A percentile compares a stretch with the other conserved stretches of the same genome.
These are phyloP conservation scores for Sorex araneus DNA, from an alignment of 2,113 vertebrate species.

Conservation along the genomic window DNA sequence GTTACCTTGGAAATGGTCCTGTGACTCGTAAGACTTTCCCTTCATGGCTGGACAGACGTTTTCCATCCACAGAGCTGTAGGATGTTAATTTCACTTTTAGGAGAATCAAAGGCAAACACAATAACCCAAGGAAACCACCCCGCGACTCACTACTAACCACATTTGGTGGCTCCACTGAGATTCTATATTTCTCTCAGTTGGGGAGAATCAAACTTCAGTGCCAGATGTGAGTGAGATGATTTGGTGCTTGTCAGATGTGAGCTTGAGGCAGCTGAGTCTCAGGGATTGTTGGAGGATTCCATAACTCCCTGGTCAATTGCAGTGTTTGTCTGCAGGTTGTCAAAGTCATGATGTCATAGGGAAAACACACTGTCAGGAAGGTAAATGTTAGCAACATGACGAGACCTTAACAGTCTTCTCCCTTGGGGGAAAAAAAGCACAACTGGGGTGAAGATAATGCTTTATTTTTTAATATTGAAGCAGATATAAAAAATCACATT, in stretches of 20 bases:
- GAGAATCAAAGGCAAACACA: not conserved
- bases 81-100: conserved; percentile 58
- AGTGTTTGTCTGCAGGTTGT: conserved; percentile 42
- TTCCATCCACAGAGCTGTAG: conserved; percentile 11
- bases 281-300: conserved; percentile 33
- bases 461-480: conserved; percentile 43
- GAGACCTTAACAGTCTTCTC: not conserved
- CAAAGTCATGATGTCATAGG: conserved; percentile 40
- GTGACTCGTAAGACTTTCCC: not conserved
- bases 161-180: conserved; percentile 13
- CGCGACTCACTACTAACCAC: conserved; percentile 14
- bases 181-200: conserved; percentile 45
- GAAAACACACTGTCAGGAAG: conserved; percentile 37
- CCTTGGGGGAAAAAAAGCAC: conserved; percentile 17
- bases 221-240: conserved; percentile 2
- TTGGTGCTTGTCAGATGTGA: conserved; percentile 37
- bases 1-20: not conserved
- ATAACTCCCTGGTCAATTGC: conserved; percentile 40
- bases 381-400: conserved; percentile 3
- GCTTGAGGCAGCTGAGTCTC: not conserved
- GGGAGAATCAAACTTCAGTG: conserved; percentile 36
- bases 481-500: conserved; percentile 18
- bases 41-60: conserved; percentile 30
- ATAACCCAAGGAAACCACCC: not conserved
- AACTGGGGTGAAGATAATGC: not conserved